Base-by-base conservation (phyloP, 1,140 invertebrate genomes). In the Calycopis cecrops region DNA sequence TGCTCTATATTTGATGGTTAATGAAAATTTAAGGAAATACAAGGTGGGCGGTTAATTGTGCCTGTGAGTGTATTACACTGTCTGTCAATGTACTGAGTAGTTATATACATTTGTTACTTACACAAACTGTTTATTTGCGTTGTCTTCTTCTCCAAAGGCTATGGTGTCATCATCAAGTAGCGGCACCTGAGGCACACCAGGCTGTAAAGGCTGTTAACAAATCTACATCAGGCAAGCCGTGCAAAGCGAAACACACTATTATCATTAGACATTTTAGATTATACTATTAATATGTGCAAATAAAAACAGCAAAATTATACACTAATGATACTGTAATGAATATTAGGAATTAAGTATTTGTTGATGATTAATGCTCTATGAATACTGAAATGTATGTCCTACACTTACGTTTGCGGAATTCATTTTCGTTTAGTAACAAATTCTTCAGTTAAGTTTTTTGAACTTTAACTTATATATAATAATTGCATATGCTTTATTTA, bases 141-240 rank as follows among this genome's bases (percentile, higher is more conserved):
- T 90, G 67, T 95, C 94, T 78, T 96, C 95, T 67, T 96, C 94
- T 1, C 95, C 95, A 72, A 97, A 96, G 11, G 92, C 94, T 60
- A 96, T 90, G 10, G 94, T 95, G 85, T 97, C 95, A 84, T 96
- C 94, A 76, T 94, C 93, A 60, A 95, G 88, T 65, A 95, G 85
- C 72, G 93, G 92, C 73, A 94, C 92, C 93, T 94, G 83, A 14
- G 85, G 87, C 74, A 89, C 87, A 87, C 76, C 85, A 60, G 87
- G 83, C 79, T 87, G 81, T 87, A 85, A 87, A 74, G 62, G 61
- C 59, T 69, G 58, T 68, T 68, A 67, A 81, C 54, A 67, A 38
- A 40, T 63, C 79, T 79, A 79, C 76, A 6, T 28, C 21, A 57
- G 73, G 49, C 62, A 85, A 87, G 84, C 84, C 84, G 76, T 85